Conservation (phyloP, 2,888 invertebrate genomes). For the Thysanoteuthis rhombus region DNA sequence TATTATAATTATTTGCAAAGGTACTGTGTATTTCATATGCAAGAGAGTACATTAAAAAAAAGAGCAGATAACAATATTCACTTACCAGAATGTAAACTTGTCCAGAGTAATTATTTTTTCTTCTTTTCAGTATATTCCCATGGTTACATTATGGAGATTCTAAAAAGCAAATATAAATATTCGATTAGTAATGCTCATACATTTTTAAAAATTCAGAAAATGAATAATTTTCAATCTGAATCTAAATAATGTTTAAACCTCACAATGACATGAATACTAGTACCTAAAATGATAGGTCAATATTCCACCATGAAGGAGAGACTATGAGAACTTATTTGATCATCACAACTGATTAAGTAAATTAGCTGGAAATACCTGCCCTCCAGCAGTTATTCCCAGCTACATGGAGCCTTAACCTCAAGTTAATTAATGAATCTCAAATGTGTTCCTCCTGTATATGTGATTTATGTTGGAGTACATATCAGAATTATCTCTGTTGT, state of each 20-base stretch:
- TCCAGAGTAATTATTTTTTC: not conserved
- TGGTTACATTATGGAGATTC: constrained; percentile 12
- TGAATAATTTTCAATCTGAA: not conserved
- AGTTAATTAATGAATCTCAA: no score
- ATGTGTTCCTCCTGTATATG: no score
- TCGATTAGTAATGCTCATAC: not conserved
- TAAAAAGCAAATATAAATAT: not conserved
- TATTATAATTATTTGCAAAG: not conserved
- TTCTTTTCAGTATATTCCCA: not conserved
- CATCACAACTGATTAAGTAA: no score
- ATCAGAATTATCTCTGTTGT: no score
- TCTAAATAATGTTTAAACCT: not conserved
- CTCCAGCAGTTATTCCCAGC: no score
- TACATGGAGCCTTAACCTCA: no score
- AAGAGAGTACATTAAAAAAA: not conserved
- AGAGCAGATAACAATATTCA: not conserved
- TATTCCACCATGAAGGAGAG: no score
- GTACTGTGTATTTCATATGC: not conserved
- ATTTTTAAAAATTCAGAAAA: not conserved
- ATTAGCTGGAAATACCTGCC: no score
- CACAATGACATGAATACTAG: no score
- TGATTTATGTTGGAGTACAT: no score
- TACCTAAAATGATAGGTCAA: no score
- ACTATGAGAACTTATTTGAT: no score
- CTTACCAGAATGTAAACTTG: not conserved